Percentiles rank a stretch among this genome's conserved stretches.
These are phyloP conservation scores for Arizona elegans DNA, from an alignment of 2,113 vertebrate genomes.

Conservation along the genomic window DNA sequence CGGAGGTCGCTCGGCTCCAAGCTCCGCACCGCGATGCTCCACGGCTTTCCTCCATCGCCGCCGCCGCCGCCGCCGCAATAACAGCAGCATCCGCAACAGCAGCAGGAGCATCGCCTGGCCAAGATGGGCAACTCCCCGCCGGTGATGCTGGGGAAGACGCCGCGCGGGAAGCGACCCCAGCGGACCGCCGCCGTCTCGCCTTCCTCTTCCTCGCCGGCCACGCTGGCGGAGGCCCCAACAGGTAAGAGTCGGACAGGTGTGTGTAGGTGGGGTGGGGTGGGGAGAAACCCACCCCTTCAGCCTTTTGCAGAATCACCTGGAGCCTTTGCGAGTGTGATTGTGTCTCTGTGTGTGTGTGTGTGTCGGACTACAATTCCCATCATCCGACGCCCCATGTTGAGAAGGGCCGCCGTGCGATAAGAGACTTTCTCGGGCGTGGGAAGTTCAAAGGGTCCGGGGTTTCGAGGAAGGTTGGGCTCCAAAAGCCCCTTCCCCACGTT, in stretches of 20 bases:
- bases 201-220: background rate
- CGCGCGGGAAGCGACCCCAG: conserved; percentile 1
- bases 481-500: background rate
- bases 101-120: background rate
- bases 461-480: background rate
- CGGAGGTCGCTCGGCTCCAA: background rate
- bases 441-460: background rate
- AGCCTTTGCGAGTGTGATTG: rapidly evolving
- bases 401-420: background rate
- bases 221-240: background rate
- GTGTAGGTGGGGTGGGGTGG: rapidly evolving
- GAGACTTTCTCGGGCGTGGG: background rate
- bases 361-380: background rate
- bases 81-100: background rate
- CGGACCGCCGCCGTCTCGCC: conserved; percentile 19
- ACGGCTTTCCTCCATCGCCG: background rate
- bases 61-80: background rate
- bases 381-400: background rate
- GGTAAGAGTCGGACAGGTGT: background rate
- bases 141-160: conserved; percentile 20
- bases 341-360: background rate
- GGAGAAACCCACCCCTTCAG: no score
- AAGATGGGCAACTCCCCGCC: conserved; percentile 25
- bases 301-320: background rate
- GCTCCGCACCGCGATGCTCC: background rate